Conservation (phyloP, 2,888 invertebrate species). For the Drosophila nr. perissopoda region DNA sequence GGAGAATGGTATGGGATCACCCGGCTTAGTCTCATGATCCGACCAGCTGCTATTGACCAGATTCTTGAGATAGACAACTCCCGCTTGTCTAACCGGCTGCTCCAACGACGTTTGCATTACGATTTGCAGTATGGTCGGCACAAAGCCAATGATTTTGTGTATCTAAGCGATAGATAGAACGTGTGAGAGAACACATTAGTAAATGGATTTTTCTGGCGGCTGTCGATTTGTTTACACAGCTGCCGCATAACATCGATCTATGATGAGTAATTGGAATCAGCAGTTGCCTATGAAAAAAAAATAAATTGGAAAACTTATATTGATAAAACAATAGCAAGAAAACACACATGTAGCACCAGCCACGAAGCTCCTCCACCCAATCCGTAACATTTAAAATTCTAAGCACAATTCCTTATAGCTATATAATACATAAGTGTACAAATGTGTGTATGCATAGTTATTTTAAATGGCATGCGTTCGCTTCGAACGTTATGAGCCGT, state of each 20-base stretch:
- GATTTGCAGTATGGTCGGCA: slow-evolving; percentile 96
- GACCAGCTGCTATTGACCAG: slow-evolving; percentile 95
- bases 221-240: slow-evolving; percentile 69
- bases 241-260: slow-evolving; percentile 37
- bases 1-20: slow-evolving; percentile 91
- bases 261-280: slow-evolving; percentile 46
- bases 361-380: slow-evolving; percentile 20
- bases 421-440: slow-evolving; percentile 1
- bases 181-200: slow-evolving; percentile 26
- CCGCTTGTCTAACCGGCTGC: slow-evolving; percentile 97
- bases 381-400: slow-evolving; percentile 61
- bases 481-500: slow-evolving; percentile 16
- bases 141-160: slow-evolving; percentile 98
- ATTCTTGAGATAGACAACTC: slow-evolving; percentile 98
- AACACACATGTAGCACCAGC: slow-evolving; percentile 26
- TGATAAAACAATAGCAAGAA: slow-evolving; percentile 54
- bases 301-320: slow-evolving; percentile 27
- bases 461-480: slow-evolving; percentile 47
- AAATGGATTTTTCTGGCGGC: slow-evolving; percentile 25
- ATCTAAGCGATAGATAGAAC: slow-evolving; percentile 86
- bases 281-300: slow-evolving; percentile 25
- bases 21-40: slow-evolving; percentile 91
- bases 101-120: slow-evolving; percentile 96
- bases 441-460: slow-evolving; percentile 8
- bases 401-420: slow-evolving; percentile 43